Base-by-base conservation (phyloP, 2,797 vertebrate species). In the Oreonectes daqikongensis region DNA sequence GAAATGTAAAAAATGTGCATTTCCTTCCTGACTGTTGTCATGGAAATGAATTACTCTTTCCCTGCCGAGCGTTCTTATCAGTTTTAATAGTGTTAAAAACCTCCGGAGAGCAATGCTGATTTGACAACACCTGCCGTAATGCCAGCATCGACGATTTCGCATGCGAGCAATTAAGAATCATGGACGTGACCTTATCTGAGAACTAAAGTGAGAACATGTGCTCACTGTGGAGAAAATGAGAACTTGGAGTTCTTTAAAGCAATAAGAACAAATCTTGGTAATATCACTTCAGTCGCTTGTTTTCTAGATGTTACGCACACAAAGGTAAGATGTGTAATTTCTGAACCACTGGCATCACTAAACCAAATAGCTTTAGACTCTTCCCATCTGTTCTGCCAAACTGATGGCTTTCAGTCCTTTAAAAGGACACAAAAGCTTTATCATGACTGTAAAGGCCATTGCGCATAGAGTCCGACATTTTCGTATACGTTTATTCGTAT, bases 1-100 rank as follows among this genome's bases (percentile, higher is more conserved):
- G 52, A 76, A 44, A 50, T 22, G 46, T 59, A 17, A 46, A 20
- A 74, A 75, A 75, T 69, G 28, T 40, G 65, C 18, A 18, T 77
- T 77, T 63, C 12, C 18, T 52, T 69, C 18, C 59, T 15, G 35
- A 38, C 42, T 40, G 75, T 77, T 69, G 66, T 74, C 71, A 72
- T 72, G 70, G 57, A 82, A 78, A 75, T 74, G 59, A 42, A 64
- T 69, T 53, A 44, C 0, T 8, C 32, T 1, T 28, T 70, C 50
- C 57, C 20, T 12, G 20, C 48, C 7, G 46, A 70, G 42, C 55
- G 11, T 53, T 30, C 17, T 61, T 35, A 61, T 61, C 59, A 35
- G 59, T 20, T 44, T 70, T 55, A 55, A 70, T 61, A 70, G 57
- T 63, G 57, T 69, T 42, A 32, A 70, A 77, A 77, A 53, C 11